A percentile compares a stretch with the other conserved stretches of the same genome.
Conservation (phyloP, 2,113 vertebrate species). For the Trogon melanurus region DNA sequence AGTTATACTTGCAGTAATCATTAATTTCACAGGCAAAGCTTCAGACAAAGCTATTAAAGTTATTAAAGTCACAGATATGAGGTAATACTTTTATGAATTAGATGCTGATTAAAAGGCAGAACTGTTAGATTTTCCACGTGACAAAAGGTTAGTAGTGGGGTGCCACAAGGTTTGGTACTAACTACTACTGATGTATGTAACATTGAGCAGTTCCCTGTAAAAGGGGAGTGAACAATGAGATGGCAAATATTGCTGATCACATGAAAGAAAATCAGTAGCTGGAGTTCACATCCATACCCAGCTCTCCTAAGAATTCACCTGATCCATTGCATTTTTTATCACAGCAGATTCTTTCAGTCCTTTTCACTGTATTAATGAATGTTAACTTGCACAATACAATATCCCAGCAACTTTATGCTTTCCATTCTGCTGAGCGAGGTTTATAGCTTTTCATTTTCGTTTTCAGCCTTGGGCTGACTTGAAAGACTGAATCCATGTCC, state of each 20-base stretch:
- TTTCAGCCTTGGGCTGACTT: slow-evolving; percentile 50
- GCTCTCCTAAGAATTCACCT: neutral
- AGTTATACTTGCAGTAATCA: neutral
- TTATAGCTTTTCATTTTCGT: slow-evolving; percentile 60
- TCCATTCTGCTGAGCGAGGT: slow-evolving; percentile 61
- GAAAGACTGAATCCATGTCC: slow-evolving; percentile 36
- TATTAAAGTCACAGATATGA: neutral
- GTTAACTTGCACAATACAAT: slow-evolving; percentile 17
- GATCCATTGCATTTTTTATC: slow-evolving; percentile 26
- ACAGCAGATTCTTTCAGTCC: slow-evolving; percentile 26
- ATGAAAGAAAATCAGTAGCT: slow-evolving; percentile 16
- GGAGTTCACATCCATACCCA: neutral
- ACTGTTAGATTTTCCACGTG: neutral
- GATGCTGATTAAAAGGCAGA: slow-evolving; percentile 18
- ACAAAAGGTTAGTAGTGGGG: slow-evolving; percentile 17
- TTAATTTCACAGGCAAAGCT: neutral
- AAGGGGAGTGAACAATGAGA: slow-evolving; percentile 3
- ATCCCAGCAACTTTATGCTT: slow-evolving; percentile 26
- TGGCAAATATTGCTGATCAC: slow-evolving; percentile 15
- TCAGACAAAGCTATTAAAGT: slow-evolving; percentile 7
- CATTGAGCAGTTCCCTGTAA: slow-evolving; percentile 21
- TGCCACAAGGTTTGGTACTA: neutral
- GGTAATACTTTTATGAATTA: slow-evolving; percentile 26
- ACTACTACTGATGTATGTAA: neutral
- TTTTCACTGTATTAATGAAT: slow-evolving; percentile 36